These are phyloP conservation scores for Tylochromis polylepis DNA, from an alignment of 2,113 vertebrate genomes.

Conservation along the genomic window DNA sequence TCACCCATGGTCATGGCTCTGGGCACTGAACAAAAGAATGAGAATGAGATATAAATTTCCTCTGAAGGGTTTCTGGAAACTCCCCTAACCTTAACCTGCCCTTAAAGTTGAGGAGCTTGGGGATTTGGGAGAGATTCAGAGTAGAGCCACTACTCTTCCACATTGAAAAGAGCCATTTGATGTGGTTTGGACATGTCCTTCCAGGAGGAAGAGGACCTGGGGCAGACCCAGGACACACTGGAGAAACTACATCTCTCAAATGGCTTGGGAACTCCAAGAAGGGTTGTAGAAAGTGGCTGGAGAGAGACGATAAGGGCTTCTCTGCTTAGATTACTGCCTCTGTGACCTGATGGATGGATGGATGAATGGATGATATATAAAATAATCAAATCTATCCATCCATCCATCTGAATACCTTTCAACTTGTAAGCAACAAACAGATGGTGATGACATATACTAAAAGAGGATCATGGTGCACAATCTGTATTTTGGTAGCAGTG, in stretches of 20 bases:
- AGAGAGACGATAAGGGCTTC: accelerated
- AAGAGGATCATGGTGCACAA: background rate
- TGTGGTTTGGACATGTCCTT: accelerated
- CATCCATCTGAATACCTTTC: background rate
- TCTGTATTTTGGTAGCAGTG: background rate
- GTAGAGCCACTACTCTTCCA: background rate
- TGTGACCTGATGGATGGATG: background rate
- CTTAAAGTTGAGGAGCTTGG: background rate
- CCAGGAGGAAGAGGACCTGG: background rate
- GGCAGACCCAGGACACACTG: background rate
- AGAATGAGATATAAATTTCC: background rate
- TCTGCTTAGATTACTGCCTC: background rate
- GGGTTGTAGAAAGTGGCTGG: accelerated
- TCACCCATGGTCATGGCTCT: background rate
- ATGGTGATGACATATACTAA: background rate
- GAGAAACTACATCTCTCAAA: accelerated
- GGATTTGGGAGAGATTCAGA: background rate
- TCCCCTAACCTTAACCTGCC: background rate
- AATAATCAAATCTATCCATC: background rate
- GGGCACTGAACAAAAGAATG: accelerated
- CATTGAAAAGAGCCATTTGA: background rate
- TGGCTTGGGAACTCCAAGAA: background rate
- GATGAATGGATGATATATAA: background rate
- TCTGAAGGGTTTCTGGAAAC: background rate
- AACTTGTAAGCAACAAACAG: background rate